phyloP scores from a whole-genome alignment of 64 coral and sea anemone genomes.

The Stylophora pistillata region DNA sequence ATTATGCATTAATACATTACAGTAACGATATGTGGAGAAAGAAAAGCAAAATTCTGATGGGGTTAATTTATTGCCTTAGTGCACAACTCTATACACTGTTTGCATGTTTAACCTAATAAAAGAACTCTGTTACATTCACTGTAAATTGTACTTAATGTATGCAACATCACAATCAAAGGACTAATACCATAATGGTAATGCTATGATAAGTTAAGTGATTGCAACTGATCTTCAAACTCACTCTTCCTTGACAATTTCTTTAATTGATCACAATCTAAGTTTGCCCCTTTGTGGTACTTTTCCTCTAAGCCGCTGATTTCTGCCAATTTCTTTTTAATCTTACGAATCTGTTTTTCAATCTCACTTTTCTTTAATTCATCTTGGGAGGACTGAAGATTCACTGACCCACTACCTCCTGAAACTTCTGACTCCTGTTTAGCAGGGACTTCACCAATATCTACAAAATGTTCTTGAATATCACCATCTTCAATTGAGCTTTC shows the following conservation, averaged over 20 bases:
- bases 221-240: conserved; percentile 83
- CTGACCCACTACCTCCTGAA: not conserved
- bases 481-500: not conserved
- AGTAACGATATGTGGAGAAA: too few relatives aligned
- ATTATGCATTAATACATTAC: too few relatives aligned
- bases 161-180: not conserved
- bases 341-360: conserved; percentile 83
- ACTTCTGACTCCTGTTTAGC: not conserved
- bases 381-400: not conserved
- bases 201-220: conserved; percentile 17
- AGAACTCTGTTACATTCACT: too few relatives aligned
- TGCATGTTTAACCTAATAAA: too few relatives aligned
- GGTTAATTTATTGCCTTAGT: too few relatives aligned
- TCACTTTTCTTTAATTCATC: conserved; percentile 54
- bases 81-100: too few relatives aligned
- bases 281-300: conserved; percentile 60
- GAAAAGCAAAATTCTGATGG: too few relatives aligned
- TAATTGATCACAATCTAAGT: conserved; percentile 91
- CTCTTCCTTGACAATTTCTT: conserved; percentile 88
- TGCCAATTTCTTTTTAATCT: conserved; percentile 91
- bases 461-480: conserved; percentile 2
- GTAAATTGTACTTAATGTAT: too few relatives aligned
- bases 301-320: conserved; percentile 77
- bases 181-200: not conserved
- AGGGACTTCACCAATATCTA: not conserved